Evolutionary conservation across 2,888 invertebrate genomes (phyloP).

Genomic region (Caenorhabditis plicata): DNA sequence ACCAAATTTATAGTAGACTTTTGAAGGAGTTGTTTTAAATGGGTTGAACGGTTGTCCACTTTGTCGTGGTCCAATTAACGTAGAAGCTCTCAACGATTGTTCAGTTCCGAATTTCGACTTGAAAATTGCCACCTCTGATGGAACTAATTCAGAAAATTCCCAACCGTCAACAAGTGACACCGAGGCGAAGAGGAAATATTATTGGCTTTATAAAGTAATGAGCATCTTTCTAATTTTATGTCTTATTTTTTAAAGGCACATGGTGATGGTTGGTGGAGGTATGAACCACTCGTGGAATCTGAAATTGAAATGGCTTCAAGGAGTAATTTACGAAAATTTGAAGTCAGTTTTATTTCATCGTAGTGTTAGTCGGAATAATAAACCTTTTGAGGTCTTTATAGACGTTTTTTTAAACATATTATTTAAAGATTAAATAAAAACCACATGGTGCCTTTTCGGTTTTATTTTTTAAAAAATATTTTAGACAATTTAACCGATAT

Average conservation of each 20-base stretch:
- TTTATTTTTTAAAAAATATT: too few relatives aligned
- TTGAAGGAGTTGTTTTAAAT: slow-evolving; percentile 12
- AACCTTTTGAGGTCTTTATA: too few relatives aligned
- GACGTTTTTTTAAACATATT: too few relatives aligned
- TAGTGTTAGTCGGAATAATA: too few relatives aligned
- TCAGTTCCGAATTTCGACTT: slow-evolving; percentile 6
- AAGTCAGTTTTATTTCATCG: too few relatives aligned
- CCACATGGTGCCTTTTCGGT: too few relatives aligned
- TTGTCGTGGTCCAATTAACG: slow-evolving; percentile 37
- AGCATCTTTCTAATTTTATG: neutral
- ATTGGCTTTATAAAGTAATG: slow-evolving; percentile 37
- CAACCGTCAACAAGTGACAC: neutral
- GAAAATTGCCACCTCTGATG: slow-evolving; percentile 9
- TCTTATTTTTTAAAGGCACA: slow-evolving; percentile 21
- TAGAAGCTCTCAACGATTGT: slow-evolving; percentile 24
- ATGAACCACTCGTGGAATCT: slow-evolving; percentile 44
- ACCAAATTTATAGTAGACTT: neutral
- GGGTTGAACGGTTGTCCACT: slow-evolving; percentile 37
- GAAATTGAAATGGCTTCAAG: slow-evolving; percentile 33
- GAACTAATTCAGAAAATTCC: too few relatives aligned
- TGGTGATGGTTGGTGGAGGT: slow-evolving; percentile 50
- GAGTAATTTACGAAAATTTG: slow-evolving; percentile 9
- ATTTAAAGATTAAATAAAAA: too few relatives aligned
- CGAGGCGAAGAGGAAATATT: slow-evolving; percentile 4
- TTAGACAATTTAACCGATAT: too few relatives aligned